These are phyloP conservation scores for Meteorus sp. DNA, from an alignment of 1,140 invertebrate genomes.

Conservation along the genomic window DNA sequence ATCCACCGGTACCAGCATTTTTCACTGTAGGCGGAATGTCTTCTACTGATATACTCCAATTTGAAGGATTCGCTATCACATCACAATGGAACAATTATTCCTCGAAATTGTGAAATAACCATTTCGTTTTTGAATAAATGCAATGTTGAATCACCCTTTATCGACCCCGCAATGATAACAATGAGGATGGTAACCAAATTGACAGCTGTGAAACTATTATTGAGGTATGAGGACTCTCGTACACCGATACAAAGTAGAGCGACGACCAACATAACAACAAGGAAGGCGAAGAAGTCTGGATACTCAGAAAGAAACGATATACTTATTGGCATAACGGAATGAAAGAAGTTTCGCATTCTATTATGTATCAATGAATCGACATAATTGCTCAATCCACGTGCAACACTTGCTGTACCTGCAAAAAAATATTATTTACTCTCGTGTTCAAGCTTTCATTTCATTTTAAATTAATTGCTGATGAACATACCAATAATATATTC, in stretches of 20 bases:
- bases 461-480: neutral
- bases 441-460: neutral
- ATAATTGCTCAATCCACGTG: constrained; percentile 86
- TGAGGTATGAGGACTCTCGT: constrained; percentile 84
- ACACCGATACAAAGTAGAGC: constrained; percentile 79
- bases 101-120: no score
- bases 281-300: constrained; percentile 80
- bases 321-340: constrained; percentile 62
- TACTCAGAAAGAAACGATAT: constrained; percentile 75
- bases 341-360: constrained; percentile 70
- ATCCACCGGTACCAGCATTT: constrained; percentile 71
- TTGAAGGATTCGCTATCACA: constrained; percentile 50
- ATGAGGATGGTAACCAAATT: constrained; percentile 82
- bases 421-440: constrained; percentile 6
- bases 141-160: no score
- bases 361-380: constrained; percentile 80
- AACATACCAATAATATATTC: constrained; percentile 85
- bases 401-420: constrained; percentile 84
- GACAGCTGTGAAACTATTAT: constrained; percentile 86
- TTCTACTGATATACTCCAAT: constrained; percentile 67
- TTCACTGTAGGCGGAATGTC: constrained; percentile 62
- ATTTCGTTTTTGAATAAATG: no score
- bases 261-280: constrained; percentile 67
- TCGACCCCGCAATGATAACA: constrained; percentile 74
- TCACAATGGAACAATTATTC: neutral